Conservation (phyloP, 2,888 invertebrate species). For the Isotomurus palustris region DNA sequence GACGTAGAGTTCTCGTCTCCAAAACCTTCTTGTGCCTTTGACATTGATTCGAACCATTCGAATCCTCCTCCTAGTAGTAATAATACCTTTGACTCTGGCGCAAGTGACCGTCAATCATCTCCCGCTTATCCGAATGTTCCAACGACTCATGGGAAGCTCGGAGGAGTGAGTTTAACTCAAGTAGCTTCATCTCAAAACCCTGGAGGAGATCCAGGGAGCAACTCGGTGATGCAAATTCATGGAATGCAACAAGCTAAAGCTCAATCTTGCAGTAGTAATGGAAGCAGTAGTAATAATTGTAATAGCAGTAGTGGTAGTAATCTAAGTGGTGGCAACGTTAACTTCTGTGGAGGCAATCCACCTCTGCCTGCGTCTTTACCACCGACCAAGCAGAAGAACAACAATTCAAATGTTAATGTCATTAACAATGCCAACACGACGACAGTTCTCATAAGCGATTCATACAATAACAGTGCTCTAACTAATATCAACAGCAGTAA, state of each 20-base stretch:
- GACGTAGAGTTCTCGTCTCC: constrained; percentile 45
- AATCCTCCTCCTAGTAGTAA: constrained; percentile 27
- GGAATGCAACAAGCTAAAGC: neutral
- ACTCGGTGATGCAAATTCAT: neutral
- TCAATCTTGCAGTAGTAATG: constrained; percentile 9
- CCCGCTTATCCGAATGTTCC: constrained; percentile 7
- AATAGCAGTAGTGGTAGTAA: constrained; percentile 5
- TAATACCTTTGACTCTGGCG: constrained; percentile 10
- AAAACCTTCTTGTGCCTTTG: constrained; percentile 43
- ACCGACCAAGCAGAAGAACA: neutral
- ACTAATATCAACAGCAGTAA: no score
- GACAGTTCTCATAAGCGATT: neutral
- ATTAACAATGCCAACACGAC: neutral
- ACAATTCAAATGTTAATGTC: neutral
- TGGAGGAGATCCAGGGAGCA: no score
- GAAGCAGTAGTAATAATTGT: constrained; percentile 8
- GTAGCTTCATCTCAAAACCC: no score
- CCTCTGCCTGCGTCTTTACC: neutral
- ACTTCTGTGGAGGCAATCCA: no score
- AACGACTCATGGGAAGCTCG: no score
- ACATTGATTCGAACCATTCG: constrained; percentile 18
- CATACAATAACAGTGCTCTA: neutral
- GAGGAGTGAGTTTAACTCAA: no score
- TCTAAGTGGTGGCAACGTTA: no score
- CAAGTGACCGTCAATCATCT: constrained; percentile 6